Evolutionary conservation across 2,888 invertebrate species (phyloP), one percentile per base, ranked within the genome.

Genomic region (Conistra vaccinii): DNA sequence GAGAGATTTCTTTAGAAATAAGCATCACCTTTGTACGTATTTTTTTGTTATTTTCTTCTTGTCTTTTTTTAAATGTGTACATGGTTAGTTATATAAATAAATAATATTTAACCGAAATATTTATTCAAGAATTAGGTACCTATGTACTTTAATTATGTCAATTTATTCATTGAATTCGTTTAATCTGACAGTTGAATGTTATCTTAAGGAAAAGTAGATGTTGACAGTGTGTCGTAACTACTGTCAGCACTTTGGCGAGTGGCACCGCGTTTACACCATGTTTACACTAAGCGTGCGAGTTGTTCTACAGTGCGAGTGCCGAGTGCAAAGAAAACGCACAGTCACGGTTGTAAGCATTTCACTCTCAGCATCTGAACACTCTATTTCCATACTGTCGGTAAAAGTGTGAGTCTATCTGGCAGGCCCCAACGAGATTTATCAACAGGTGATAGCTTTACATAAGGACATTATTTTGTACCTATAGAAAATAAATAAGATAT

Each of bases 151-250:
- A 4, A 17, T 32, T 55, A 26, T 42, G 55, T 55, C 26, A 51
- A 78, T 62, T 51, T 51, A 51, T 51, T 62, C 14, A 62, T 45
- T 45, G 39, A 35, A 20, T 76, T 26, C 26, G 20, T 77, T 77
- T 53, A 45, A 68, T 77, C 45, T 35, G 20, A 35, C 51, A 51
- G 32, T 39, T 62, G 39, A 39, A 48, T 62, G 48, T 53, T 71
- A 72, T 58, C 72, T 6, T 14, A 6, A 3, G 14, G 14, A 5
- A 29, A 70, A 23, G 20, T n/a, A 78, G 35, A 7, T 71, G 26
- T 63, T 63, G 53, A 63, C 57, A 39, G 26, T 29, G 32, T 80
- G 55, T 45, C 57, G 42, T 73, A 29, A n/a, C 29, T n/a, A n/a
- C 26, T 77, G 42, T 53, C 39, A 62, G 32, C 35, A 10, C n/a